These are phyloP conservation scores for Clusia tigrina DNA, from an alignment of 2,888 invertebrate genomes.

Conservation along the genomic window DNA sequence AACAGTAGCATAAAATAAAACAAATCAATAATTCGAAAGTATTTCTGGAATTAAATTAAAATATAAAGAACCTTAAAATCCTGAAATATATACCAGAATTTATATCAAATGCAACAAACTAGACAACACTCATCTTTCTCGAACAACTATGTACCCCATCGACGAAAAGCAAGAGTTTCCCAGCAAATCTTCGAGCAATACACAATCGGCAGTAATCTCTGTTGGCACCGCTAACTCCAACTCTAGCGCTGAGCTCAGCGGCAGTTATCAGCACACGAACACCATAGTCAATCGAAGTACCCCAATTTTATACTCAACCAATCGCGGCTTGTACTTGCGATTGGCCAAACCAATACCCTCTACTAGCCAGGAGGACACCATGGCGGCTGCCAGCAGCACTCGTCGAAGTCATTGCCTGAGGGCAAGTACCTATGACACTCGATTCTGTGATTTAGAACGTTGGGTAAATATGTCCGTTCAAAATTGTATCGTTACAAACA, in stretches of 20 bases:
- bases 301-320: slow-evolving; percentile 48
- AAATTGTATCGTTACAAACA: neutral
- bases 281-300: slow-evolving; percentile 39
- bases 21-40: neutral
- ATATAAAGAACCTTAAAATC: slow-evolving; percentile 16
- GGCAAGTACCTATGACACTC: slow-evolving; percentile 30
- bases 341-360: slow-evolving; percentile 23
- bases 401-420: slow-evolving; percentile 10
- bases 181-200: neutral
- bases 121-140: neutral
- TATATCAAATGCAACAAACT: slow-evolving; percentile 12
- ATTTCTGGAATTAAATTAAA: neutral
- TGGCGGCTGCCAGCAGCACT: neutral
- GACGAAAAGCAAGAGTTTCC: neutral
- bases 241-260: neutral
- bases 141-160: neutral
- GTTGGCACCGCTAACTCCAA: neutral
- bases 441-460: slow-evolving; percentile 35
- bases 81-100: too few relatives aligned
- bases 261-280: slow-evolving; percentile 14
- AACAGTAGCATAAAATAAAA: neutral
- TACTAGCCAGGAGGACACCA: slow-evolving; percentile 5
- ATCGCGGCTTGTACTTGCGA: slow-evolving; percentile 46
- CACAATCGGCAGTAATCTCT: too few relatives aligned
- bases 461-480: slow-evolving; percentile 31